Base-by-base conservation (phyloP, 2,797 vertebrate genomes). In the Hemitrygon akajei region DNA sequence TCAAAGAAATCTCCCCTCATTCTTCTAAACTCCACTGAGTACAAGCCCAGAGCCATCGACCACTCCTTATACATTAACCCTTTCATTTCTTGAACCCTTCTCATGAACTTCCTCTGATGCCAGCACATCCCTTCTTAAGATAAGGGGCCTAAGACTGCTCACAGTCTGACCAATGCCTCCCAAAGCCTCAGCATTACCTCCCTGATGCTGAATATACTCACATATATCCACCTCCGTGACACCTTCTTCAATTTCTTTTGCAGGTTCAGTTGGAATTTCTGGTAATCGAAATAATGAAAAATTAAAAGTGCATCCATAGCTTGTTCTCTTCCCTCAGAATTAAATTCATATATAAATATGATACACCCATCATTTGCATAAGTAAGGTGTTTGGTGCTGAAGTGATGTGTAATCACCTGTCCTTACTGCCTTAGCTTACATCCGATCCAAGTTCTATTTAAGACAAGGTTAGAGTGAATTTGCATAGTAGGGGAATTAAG, bases 241-340 rank as follows among this genome's bases (percentile, higher is more conserved):
- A 89, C 37, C 86, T 25, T 89, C 86, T 7, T 22, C 16, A 63
- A 89, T 69, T 89, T 69, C 60, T 37, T n/a, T 89, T 60, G 37
- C 18, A 25, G 60, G 86, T 18, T 37, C 86, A 37, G 86, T 89
- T 37, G 63, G 18, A 37, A 37, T 37, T 69, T 89, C 86, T 89
- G 60, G 20, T 22, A 12, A 89, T 66, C 86, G 69, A 89, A 89
- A 37, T 89, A 89, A 69, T 27, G 9, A 86, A 86, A 86, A 86
- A 86, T 63, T 2, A 63, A n/a, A 63, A 60, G 30, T 6, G 1
- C 11, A 89, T 9, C 10, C 9, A 37, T 66, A 34, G n/a, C n/a
- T 63, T 87, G 34, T 25, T 22, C 1, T 63, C 58, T 63, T 87
- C 4, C 69, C 20, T 71, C 14, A 71, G 69, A 66, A 11, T 69